These are phyloP conservation scores for Ranitomeya imitator DNA, from an alignment of 2,113 vertebrate genomes.

Conservation along the genomic window DNA sequence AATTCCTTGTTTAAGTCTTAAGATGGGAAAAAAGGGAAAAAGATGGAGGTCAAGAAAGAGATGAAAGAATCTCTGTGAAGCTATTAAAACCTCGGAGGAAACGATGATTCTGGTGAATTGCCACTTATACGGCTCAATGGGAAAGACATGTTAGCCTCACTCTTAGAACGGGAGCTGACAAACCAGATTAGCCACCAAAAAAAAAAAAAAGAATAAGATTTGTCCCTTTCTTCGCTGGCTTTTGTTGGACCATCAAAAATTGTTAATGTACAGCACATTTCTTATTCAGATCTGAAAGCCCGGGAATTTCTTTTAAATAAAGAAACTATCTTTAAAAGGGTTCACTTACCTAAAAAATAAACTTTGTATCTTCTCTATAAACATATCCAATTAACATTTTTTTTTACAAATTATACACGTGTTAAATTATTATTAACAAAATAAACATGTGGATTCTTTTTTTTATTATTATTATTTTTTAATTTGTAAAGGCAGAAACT, in stretches of 20 bases:
- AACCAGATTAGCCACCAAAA: slow-evolving; percentile 70
- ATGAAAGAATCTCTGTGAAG: slow-evolving; percentile 83
- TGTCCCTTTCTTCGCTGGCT: slow-evolving; percentile 22
- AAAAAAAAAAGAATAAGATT: slow-evolving; percentile 49
- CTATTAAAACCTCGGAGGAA: slow-evolving; percentile 84
- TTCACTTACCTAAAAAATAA: not conserved
- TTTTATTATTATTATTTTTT: too few species aligned
- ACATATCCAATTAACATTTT: not conserved
- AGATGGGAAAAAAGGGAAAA: slow-evolving; percentile 73
- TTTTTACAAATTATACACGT: too few species aligned
- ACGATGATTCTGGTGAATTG: slow-evolving; percentile 81
- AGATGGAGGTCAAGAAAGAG: slow-evolving; percentile 75
- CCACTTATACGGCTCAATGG: slow-evolving; percentile 79
- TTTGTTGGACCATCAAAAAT: slow-evolving; percentile 47
- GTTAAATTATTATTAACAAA: too few species aligned
- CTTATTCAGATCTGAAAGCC: not conserved
- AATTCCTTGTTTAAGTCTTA: slow-evolving; percentile 73
- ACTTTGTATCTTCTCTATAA: not conserved
- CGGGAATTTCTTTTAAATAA: not conserved
- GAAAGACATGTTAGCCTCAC: slow-evolving; percentile 77
- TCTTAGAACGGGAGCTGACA: slow-evolving; percentile 73
- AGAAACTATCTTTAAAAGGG: not conserved
- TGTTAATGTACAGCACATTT: slow-evolving; percentile 36
- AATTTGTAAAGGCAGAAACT: too few species aligned
- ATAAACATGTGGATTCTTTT: too few species aligned